Percentiles rank a stretch among this genome's conserved stretches.
Conservation (phyloP, 2,797 vertebrate genomes). For the Phoebastria nigripes region DNA sequence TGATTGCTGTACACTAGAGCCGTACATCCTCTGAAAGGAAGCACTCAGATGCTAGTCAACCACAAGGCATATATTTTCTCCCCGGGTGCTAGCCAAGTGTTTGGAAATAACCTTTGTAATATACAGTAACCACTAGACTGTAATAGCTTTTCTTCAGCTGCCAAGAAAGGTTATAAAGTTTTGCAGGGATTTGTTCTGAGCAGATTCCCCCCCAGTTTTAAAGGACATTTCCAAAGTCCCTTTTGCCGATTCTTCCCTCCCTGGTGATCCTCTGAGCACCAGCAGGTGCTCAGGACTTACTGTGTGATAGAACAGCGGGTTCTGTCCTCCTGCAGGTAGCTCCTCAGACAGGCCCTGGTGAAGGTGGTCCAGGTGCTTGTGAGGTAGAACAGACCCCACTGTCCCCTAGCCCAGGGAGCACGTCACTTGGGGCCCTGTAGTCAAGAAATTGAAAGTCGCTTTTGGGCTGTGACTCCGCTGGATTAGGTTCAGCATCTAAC, state of each 20-base stretch:
- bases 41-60: not conserved
- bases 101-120: conserved; percentile 40
- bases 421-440: not conserved
- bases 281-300: not conserved
- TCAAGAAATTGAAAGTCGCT: rapidly evolving
- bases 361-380: not conserved
- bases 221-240: not conserved
- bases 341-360: rapidly evolving
- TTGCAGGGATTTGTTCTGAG: not conserved
- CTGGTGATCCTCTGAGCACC: not conserved
- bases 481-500: not conserved
- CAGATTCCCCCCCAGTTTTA: not conserved
- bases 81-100: not conserved
- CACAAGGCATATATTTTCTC: conserved; percentile 39
- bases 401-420: not conserved
- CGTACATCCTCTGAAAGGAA: not conserved
- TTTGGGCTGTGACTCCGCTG: not conserved
- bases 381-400: not conserved
- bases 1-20: not conserved
- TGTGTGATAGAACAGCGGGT: rapidly evolving
- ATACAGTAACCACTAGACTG: not conserved
- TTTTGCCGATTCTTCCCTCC: not conserved
- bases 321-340: not conserved
- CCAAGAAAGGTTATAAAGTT: conserved; percentile 20
- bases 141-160: not conserved